phyloP scores from a whole-genome alignment of 2,888 invertebrate genomes.

The Orthosia incerta region DNA sequence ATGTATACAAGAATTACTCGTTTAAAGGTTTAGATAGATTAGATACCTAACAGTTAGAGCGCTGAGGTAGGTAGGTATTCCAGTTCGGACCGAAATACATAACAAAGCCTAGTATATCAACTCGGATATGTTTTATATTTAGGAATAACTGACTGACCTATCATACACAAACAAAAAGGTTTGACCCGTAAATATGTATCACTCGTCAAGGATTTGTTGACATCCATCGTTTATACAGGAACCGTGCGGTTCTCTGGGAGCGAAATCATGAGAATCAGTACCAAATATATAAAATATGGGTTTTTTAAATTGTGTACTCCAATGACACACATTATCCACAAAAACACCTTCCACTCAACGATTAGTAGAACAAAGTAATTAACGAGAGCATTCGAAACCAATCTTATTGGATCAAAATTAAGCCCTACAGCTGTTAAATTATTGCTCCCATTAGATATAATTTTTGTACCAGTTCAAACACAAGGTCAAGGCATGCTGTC shows the following conservation, averaged over 20 bases:
- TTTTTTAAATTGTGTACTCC: too few species aligned
- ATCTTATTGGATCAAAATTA: conserved; percentile 62
- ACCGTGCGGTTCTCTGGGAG: too few species aligned
- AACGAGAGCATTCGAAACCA: conserved; percentile 34
- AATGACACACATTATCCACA: not conserved
- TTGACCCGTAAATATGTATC: too few species aligned
- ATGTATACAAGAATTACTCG: too few species aligned
- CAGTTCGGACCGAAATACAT: not conserved
- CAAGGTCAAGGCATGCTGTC: conserved; percentile 29
- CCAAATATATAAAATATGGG: too few species aligned
- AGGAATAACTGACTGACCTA: too few species aligned
- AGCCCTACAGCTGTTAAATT: conserved; percentile 63
- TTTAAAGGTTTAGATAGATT: too few species aligned
- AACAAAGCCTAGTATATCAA: not conserved
- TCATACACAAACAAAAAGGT: too few species aligned
- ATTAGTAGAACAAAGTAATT: conserved; percentile 23
- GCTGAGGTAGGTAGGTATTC: not conserved
- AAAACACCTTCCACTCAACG: not conserved
- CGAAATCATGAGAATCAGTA: too few species aligned
- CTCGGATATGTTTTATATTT: not conserved
- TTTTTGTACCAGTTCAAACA: conserved; percentile 46
- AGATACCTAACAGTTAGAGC: not conserved
- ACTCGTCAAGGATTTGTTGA: too few species aligned
- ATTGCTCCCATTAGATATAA: conserved; percentile 58
- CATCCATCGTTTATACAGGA: too few species aligned